phyloP scores from a whole-genome alignment of 2,113 vertebrate genomes.

The Leucosticte australis region DNA sequence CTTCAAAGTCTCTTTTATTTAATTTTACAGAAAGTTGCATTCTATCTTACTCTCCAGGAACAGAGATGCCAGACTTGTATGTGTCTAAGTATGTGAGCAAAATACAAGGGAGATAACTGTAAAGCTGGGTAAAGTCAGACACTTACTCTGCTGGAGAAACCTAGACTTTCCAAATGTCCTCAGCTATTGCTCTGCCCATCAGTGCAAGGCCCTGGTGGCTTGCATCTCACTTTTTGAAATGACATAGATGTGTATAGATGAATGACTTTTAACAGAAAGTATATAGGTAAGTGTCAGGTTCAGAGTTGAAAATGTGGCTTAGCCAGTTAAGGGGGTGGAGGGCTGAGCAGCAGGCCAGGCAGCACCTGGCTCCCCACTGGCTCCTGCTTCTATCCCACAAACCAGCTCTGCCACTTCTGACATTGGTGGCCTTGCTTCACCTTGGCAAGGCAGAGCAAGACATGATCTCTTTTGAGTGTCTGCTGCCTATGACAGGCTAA shows the following conservation, averaged over 20 bases:
- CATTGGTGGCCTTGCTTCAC: neutral
- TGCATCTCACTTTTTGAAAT: neutral
- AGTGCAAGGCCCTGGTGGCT: neutral
- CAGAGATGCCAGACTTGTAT: neutral
- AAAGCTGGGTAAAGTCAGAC: neutral
- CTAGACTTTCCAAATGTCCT: neutral
- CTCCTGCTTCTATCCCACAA: neutral
- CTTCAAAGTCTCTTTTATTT: neutral
- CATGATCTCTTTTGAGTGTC: neutral
- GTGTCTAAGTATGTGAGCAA: neutral
- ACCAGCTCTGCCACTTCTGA: neutral
- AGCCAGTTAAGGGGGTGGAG: neutral
- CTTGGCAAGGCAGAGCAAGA: neutral
- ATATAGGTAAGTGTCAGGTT: neutral
- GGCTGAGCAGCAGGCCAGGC: neutral
- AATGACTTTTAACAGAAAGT: neutral
- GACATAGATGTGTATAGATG: rapidly evolving
- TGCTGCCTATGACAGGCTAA: neutral
- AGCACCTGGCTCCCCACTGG: rapidly evolving
- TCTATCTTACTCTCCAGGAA: neutral
- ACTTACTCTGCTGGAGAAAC: neutral
- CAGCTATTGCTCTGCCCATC: neutral
- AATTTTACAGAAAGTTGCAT: neutral
- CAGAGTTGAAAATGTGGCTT: neutral
- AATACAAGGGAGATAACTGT: neutral